These are phyloP conservation scores for Lasioglossum albipes DNA, from an alignment of 1,140 invertebrate genomes.

Conservation along the genomic window DNA sequence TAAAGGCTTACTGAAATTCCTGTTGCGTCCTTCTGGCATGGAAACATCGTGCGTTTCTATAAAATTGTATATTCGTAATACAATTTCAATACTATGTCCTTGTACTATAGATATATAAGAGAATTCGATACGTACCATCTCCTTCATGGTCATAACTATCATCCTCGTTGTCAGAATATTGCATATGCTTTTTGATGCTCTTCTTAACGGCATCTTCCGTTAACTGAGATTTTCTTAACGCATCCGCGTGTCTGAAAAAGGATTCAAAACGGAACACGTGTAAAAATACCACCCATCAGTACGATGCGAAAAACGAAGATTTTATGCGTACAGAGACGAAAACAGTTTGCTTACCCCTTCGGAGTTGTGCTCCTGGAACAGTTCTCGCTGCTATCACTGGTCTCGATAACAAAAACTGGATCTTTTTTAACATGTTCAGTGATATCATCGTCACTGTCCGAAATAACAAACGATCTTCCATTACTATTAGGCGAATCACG, in stretches of 20 bases:
- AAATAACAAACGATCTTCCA: constrained; percentile 33
- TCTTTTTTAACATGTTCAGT: not conserved
- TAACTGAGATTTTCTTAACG: not conserved
- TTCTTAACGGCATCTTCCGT: not conserved
- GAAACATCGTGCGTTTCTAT: too few relatives aligned
- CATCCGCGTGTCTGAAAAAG: not conserved
- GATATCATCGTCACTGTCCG: constrained; percentile 40
- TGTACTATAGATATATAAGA: too few relatives aligned
- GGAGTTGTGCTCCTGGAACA: not conserved
- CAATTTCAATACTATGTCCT: too few relatives aligned
- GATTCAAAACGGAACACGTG: not conserved
- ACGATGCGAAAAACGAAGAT: not conserved
- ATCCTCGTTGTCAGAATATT: constrained; percentile 7
- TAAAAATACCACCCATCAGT: not conserved
- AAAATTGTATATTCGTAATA: too few relatives aligned
- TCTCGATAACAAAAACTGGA: constrained; percentile 26
- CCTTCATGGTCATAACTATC: too few relatives aligned
- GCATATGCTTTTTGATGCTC: not conserved
- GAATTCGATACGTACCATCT: too few relatives aligned
- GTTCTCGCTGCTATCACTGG: not conserved
- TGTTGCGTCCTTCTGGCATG: too few relatives aligned
- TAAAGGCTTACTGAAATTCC: too few relatives aligned
- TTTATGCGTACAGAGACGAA: too few relatives aligned
- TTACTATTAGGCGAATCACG: not conserved
- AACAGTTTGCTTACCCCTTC: constrained; percentile 10